Evolutionary conservation across 2,888 invertebrate genomes (phyloP), one percentile per base, ranked within the genome.

Genomic region (Sesia bembeciformis): DNA sequence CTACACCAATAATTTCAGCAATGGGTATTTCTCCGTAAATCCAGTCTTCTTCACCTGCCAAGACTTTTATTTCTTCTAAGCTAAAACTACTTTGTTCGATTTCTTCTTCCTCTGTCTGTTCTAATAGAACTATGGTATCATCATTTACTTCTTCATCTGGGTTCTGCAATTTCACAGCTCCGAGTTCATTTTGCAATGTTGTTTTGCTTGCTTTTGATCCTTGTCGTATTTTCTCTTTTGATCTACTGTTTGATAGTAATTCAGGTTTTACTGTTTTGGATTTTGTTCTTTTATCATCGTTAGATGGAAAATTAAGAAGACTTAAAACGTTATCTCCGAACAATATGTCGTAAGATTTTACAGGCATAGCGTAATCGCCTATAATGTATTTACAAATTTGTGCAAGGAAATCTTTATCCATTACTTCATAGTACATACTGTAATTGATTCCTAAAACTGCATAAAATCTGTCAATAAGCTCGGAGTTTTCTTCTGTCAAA

Each of bases 381-480:
- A 90, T 83, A 40, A 90, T 75, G 55, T 90, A 80, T 70, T 81
- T 84, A 54, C 87, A 90, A 54, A 91, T 68, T 60, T 78, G 81
- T 49, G 90, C 90, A 43, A 93, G 62, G 3, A 91, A 85, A 0
- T 87, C 76, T 57, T 88, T 84, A 61, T 93, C 91, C 53, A 93
- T 85, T 0, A 74, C 63, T 60, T 90, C 86, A 65, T 92, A 93
- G 63, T 91, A 91, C 72, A 93, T 81, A 8, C 90, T 88, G 58
- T 92, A 91, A 64, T 91, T 91, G 51, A 92, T 81, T 5, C 91
- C 92, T 62, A 91, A 78, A 4, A 81, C 78, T 3, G 90, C 83
- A 67, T 93, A 93, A 75, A 92, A 93, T 61, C 85, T 76, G 60
- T 92, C 92, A 43, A 93, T 77, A 4, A 90, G 74, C 51, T 90